Evolutionary conservation across 2,888 invertebrate species (phyloP), one percentile per base, ranked within the genome.

Genomic region (Limnephilus marmoratus): DNA sequence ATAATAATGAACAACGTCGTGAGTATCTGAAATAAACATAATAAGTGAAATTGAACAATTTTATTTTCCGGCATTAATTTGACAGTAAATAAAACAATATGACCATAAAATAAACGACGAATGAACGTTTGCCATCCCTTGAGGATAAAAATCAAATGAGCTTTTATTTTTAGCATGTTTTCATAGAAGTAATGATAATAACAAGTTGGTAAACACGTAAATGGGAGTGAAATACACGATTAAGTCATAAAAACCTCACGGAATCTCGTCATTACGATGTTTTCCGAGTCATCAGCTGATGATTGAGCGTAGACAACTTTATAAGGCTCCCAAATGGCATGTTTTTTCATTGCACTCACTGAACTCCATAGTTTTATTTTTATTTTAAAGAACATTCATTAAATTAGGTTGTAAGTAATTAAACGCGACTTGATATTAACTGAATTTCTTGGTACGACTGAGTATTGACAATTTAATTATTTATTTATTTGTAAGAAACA

Each of bases 201-300:
- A 68, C 7, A 68, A 68, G 68, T 68, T 68, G 24, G 68, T 68
- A 7, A 68, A 68, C 68, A 68, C 68, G 68, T 68, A 68, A 68
- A 68, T n/a, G 68, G 24, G 68, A 24, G 68, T 24, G 2, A 68
- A 68, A 68, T 68, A 68, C 68, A 24, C n/a, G 68, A 68, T 68
- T 68, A 68, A 68, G 68, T 68, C 68, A n/a, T 68, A 68, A 68
- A 68, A 24, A 68, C 68, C 24, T 68, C 68, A 68, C 68, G 68
- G 68, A 68, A 68, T 68, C 68, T 68, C 68, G 68, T 68, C 68
- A 68, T 68, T n/a, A 68, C n/a, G n/a, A 68, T 68, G 68, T 68
- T 68, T 68, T 68, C 68, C 68, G 9, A 9, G 68, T 68, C 68
- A 68, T 68, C 68, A n/a, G 68, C 24, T 5, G 68, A 7, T 68